Evolutionary conservation across 2,113 vertebrate genomes (phyloP).

Genomic region (Tupaia chinensis): DNA sequence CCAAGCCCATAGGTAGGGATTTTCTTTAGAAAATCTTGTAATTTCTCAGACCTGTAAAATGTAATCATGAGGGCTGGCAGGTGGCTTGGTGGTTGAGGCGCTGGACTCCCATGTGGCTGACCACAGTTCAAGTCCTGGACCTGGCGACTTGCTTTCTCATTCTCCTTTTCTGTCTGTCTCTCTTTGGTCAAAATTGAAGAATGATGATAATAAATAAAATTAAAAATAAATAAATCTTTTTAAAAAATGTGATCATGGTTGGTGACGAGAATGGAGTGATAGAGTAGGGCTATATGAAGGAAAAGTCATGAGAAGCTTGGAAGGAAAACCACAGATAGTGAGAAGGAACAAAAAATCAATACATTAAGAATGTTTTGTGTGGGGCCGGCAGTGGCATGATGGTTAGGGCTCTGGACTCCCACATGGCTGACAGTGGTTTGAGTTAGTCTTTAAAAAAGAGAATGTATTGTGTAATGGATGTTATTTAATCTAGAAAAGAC

Average conservation of each 20-base stretch:
- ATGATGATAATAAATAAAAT: too few species aligned
- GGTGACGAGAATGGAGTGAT: background rate
- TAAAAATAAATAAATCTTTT: too few species aligned
- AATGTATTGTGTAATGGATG: background rate
- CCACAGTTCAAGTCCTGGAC: too few species aligned
- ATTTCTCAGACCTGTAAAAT: conserved; percentile 37
- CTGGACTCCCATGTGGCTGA: too few species aligned
- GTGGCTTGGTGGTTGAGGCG: too few species aligned
- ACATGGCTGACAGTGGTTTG: too few species aligned
- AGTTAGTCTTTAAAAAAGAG: too few species aligned
- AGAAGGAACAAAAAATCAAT: background rate
- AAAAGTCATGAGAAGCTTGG: background rate
- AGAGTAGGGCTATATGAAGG: background rate
- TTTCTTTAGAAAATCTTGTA: background rate
- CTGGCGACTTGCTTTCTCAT: too few species aligned
- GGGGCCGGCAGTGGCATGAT: background rate
- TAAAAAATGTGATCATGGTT: background rate
- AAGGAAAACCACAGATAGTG: background rate
- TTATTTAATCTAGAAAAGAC: conserved; percentile 38
- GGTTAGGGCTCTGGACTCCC: too few species aligned
- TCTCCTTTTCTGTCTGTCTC: too few species aligned
- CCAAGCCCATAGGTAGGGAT: background rate
- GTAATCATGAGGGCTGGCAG: background rate
- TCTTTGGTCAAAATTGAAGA: too few species aligned
- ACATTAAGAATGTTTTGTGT: background rate